Base-by-base conservation (phyloP, 2,888 invertebrate species). In the Drosophila neotestacea region DNA sequence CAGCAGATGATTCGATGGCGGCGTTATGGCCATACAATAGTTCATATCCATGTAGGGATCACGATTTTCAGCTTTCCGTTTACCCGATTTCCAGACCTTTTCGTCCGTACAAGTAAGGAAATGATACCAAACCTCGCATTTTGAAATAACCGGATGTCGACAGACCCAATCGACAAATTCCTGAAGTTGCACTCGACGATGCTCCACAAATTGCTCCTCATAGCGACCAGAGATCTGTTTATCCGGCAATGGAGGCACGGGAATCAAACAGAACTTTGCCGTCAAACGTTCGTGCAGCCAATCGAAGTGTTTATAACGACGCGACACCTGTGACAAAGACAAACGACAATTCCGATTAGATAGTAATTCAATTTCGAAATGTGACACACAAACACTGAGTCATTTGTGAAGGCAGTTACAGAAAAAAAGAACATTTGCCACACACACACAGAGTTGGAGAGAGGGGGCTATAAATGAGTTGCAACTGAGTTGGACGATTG, bases 241-340 rank as follows among this genome's bases (percentile, higher is more conserved):
- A 91, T 99, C 99, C 10, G 99, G 99, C 73, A 99, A 93, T 2
- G 99, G 99, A 64, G 99, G 99, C 86, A 99, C 96, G 3, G 98
- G 98, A 88, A 99, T 96, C 59, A 98, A 94, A 79, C 97, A 96
- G 92, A 97, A 99, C 93, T 99, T 99, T 81, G 97, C 97, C 85
- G 96, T 96, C 74, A 99, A 93, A 81, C 98, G 95, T 91, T 97
- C 97, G 93, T 99, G 98, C 59, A 99, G 93, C 99, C 99, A 99
- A 94, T 99, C 99, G 93, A 99, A 99, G 93, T 99, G 99, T 93
- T 99, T 99, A 93, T 99, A 99, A 81, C 99, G 94, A 77, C 99
- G 94, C 39, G 97, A 97, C 22, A 93, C 93, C 92, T 92, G 73
- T 48, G 61, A 46, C 10, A 30, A 27, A 13, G 44, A 83, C 56